Conservation (phyloP, 2,888 invertebrate species). For the Melanophora roralis region DNA sequence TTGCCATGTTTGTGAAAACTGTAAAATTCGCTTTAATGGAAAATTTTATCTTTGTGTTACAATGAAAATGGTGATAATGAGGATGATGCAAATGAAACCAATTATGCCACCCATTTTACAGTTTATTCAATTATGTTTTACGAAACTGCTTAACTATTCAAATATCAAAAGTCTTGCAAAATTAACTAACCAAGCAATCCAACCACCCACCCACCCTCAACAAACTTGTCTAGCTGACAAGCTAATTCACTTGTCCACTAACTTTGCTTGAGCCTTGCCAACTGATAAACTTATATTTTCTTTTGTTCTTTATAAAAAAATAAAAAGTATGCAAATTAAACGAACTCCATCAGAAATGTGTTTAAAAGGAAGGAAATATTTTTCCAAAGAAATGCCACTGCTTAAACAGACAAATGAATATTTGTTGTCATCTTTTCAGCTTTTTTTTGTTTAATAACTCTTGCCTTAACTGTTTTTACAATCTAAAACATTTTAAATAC, state of each 20-base stretch:
- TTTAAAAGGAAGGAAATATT: not conserved
- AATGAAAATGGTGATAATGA: not conserved
- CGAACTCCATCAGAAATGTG: conserved; percentile 12
- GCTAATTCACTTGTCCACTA: not conserved
- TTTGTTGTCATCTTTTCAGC: not conserved
- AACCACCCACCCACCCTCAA: not conserved
- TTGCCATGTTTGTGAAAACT: conserved; percentile 40
- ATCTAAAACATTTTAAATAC: conserved; percentile 5
- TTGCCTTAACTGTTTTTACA: not conserved
- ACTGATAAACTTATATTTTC: conserved; percentile 1
- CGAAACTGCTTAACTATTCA: conserved; percentile 63
- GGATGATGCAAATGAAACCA: conserved; percentile 47
- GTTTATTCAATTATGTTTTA: conserved; percentile 63
- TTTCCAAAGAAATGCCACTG: not conserved
- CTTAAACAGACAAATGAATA: not conserved
- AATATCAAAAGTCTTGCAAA: conserved; percentile 49
- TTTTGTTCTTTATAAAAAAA: conserved; percentile 29
- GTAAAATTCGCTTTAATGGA: conserved; percentile 26
- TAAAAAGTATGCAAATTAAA: conserved; percentile 1
- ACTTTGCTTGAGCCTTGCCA: not conserved
- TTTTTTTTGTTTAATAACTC: not conserved
- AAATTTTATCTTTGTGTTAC: not conserved
- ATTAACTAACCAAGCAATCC: conserved; percentile 39
- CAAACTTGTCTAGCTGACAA: conserved; percentile 3
- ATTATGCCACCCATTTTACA: conserved; percentile 58